Evolutionary conservation across 2,888 invertebrate genomes (phyloP).

Genomic region (Linyphia triangularis): DNA sequence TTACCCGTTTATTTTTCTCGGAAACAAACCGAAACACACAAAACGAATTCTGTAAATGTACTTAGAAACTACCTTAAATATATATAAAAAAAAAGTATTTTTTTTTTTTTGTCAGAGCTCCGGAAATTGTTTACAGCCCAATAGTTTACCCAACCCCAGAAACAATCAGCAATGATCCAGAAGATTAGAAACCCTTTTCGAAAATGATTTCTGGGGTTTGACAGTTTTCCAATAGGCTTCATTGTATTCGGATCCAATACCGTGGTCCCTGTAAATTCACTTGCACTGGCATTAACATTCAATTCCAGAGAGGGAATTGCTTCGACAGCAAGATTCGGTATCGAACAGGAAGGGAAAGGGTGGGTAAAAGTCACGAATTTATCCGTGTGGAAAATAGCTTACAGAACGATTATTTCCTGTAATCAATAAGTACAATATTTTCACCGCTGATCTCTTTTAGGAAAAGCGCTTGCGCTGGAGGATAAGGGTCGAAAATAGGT

Average conservation of each 20-base stretch:
- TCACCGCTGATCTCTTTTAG: conserved; percentile 25
- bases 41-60: too few species aligned
- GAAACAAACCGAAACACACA: too few species aligned
- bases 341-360: conserved; percentile 27
- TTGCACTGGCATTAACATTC: conserved; percentile 42
- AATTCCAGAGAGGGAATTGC: conserved; percentile 51
- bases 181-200: conserved; percentile 23
- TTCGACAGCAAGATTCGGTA: conserved; percentile 31
- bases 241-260: conserved; percentile 31
- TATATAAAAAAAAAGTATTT: too few species aligned
- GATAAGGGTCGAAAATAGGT: too few species aligned
- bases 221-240: conserved; percentile 41
- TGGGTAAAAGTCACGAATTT: conserved; percentile 51
- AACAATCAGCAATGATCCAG: conserved; percentile 20
- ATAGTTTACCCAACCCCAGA: not conserved
- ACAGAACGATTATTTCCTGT: conserved; percentile 38
- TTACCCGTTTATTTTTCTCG: too few species aligned
- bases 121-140: conserved; percentile 7
- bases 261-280: conserved; percentile 44
- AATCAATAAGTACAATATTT: conserved; percentile 44
- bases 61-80: too few species aligned
- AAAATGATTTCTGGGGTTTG: conserved; percentile 48
- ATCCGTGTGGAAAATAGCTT: conserved; percentile 53
- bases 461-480: not conserved
- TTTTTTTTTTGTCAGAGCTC: not conserved